Conservation (phyloP, 2,888 invertebrate species). For the Stomorhina lunata region DNA sequence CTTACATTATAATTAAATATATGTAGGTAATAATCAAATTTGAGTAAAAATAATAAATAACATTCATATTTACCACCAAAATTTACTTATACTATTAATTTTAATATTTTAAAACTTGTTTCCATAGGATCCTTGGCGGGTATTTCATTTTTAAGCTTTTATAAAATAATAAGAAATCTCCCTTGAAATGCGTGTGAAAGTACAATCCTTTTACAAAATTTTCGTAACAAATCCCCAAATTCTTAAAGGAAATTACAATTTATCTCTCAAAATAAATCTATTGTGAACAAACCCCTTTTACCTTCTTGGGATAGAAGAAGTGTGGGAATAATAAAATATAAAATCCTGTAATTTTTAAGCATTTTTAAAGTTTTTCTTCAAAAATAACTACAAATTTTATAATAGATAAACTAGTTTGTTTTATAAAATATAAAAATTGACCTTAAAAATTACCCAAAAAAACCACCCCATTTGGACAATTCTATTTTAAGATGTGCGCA, state of each 20-base stretch:
- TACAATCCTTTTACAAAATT: background rate
- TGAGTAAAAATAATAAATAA: too few species aligned
- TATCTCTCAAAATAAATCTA: too few species aligned
- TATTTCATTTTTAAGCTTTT: too few species aligned
- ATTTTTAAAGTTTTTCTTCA: background rate
- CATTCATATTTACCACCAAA: too few species aligned
- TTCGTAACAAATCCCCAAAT: background rate
- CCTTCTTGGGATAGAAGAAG: background rate
- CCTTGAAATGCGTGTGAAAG: background rate
- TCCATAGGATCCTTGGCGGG: too few species aligned
- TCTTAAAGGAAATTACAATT: background rate
- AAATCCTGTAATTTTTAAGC: background rate
- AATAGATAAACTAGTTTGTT: background rate
- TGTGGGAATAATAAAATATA: background rate
- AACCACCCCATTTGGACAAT: background rate
- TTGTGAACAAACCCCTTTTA: background rate
- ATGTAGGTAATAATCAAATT: too few species aligned
- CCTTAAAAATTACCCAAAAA: background rate
- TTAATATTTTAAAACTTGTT: too few species aligned
- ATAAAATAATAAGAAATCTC: too few species aligned
- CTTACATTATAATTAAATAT: too few species aligned
- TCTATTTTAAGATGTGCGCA: background rate
- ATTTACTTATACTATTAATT: too few species aligned
- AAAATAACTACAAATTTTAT: background rate
- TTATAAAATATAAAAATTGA: background rate